Evolutionary conservation across 2,113 vertebrate genomes (phyloP), one percentile per base, ranked within the genome.

Genomic region (Cyprinodon tularosa): DNA sequence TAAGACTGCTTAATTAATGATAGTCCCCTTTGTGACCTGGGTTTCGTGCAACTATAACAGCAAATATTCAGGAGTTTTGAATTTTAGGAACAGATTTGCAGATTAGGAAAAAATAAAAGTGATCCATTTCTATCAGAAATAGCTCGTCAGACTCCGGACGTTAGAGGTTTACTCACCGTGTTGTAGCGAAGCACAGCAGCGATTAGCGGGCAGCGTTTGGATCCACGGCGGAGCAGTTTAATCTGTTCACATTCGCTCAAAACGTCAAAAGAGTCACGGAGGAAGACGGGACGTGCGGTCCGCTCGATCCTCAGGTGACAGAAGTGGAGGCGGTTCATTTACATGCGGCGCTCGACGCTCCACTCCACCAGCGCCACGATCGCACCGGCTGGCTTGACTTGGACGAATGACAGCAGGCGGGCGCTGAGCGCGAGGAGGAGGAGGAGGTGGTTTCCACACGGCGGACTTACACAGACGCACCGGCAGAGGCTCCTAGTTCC

Each of bases 371-470:
- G 76, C 81, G 91, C 86, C 93, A 94, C 93, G 92, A 91, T 89
- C 90, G 14, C 84, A 92, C 89, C 88, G 89, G 84, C 90, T 80
- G 89, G 74, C 69, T 88, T 62, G 73, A 71, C 63, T 72, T 79
- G 83, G 83, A 90, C 91, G 88, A 93, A 93, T 93, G 91, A 93
- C 91, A 93, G 91, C 77, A 72, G 88, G 71, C 84, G 84, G 85
- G 77, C 83, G 77, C 63, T 53, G 3, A 76, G 64, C 78, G 62
- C 62, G 50, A 72, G 50, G 76, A 84, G 75, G 76, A 72, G 75
- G 80, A 70, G 71, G 81, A 67, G 40, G 91, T 93, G 93, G 92
- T 94, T 94, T 93, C 93, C 67, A 75, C 87, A 90, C 93, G 93
- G 93, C 86, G 4, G 48, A 12, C 15, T 91, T 88, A 86, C 12